Conservation (phyloP, 2,888 invertebrate genomes). For the Aproaerema taeniolella region DNA sequence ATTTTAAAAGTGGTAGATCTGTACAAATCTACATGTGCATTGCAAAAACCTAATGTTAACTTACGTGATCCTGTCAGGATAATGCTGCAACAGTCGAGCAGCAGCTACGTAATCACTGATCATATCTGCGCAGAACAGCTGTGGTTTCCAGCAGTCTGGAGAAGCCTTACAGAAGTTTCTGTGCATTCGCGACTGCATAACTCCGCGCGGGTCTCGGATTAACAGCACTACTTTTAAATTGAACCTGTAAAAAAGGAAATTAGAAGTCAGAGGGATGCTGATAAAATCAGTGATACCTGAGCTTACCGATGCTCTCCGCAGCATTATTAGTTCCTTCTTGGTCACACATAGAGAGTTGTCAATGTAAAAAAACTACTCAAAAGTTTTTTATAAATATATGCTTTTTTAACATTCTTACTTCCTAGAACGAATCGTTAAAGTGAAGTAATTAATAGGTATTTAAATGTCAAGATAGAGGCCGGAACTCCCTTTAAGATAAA, state of each 20-base stretch:
- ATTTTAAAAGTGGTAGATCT: no score
- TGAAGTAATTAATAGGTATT: no score
- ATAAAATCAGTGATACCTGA: neutral
- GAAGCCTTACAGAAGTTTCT: conserved; percentile 85
- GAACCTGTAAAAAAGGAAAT: conserved; percentile 64
- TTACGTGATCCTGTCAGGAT: conserved; percentile 86
- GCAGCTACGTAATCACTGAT: conserved; percentile 89
- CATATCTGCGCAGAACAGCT: conserved; percentile 87
- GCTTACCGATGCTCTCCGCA: no score
- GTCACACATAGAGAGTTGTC: no score
- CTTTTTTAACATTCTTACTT: no score
- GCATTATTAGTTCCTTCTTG: no score
- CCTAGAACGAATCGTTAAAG: no score
- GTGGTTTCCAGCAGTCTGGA: conserved; percentile 88
- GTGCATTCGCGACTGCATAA: conserved; percentile 90
- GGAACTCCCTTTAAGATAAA: no score
- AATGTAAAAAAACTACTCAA: no score
- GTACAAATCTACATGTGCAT: no score
- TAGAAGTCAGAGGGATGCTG: neutral
- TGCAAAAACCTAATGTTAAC: conserved; percentile 27
- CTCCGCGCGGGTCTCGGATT: conserved; percentile 91
- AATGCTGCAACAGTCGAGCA: conserved; percentile 79
- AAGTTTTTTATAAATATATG: no score
- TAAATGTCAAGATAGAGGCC: no score
- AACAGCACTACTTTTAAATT: conserved; percentile 87